These are phyloP conservation scores for Oophaga pumilio DNA, from an alignment of 2,113 vertebrate genomes.

Conservation along the genomic window DNA sequence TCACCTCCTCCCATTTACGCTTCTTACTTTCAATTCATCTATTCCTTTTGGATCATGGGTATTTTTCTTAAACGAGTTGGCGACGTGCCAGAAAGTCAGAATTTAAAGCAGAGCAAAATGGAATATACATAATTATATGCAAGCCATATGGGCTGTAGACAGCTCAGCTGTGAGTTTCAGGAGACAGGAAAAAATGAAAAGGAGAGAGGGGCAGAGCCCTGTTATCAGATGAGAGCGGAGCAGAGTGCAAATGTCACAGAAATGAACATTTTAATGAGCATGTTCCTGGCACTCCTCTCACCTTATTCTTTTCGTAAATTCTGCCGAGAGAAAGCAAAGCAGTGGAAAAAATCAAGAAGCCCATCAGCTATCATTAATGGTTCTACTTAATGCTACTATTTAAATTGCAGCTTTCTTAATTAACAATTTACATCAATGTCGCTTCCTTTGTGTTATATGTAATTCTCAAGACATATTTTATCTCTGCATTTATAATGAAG, in stretches of 20 bases:
- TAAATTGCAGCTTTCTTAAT: slow-evolving; percentile 75
- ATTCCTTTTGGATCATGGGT: slow-evolving; percentile 77
- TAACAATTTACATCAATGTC: slow-evolving; percentile 72
- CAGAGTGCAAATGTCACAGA: slow-evolving; percentile 76
- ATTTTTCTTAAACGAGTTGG: slow-evolving; percentile 83
- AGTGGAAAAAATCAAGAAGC: slow-evolving; percentile 66
- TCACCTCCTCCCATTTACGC: neutral
- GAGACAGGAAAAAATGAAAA: slow-evolving; percentile 62
- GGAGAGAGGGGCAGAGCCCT: slow-evolving; percentile 68
- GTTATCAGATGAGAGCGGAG: slow-evolving; percentile 74
- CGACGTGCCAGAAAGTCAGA: slow-evolving; percentile 87
- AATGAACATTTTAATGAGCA: slow-evolving; percentile 79
- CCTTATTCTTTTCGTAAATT: slow-evolving; percentile 70
- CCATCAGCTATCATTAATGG: slow-evolving; percentile 70
- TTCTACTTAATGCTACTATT: slow-evolving; percentile 74
- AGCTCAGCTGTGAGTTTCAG: slow-evolving; percentile 81
- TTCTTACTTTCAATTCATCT: slow-evolving; percentile 56
- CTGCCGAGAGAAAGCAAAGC: slow-evolving; percentile 62
- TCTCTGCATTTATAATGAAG: slow-evolving; percentile 61
- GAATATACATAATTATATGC: slow-evolving; percentile 91
- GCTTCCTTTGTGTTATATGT: slow-evolving; percentile 70
- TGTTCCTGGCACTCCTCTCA: slow-evolving; percentile 74
- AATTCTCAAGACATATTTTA: slow-evolving; percentile 74
- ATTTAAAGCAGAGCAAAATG: slow-evolving; percentile 89
- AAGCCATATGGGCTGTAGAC: slow-evolving; percentile 84